Evolutionary conservation across 2,797 vertebrate species (phyloP).

Genomic region (Aulostomus chinensis): DNA sequence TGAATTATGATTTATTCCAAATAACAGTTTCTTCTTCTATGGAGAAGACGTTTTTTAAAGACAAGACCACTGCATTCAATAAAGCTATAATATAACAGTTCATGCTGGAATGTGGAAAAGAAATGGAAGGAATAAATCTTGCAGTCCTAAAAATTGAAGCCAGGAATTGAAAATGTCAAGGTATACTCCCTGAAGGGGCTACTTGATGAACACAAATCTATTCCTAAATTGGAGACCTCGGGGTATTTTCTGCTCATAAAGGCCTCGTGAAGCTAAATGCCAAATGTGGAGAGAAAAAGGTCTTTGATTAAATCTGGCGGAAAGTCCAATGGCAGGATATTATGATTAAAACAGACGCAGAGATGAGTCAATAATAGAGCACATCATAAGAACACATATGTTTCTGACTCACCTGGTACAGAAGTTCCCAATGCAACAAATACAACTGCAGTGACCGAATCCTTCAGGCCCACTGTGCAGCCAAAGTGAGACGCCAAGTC

Average conservation of each 20-base stretch:
- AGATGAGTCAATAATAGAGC: background rate
- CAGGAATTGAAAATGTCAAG: conserved; percentile 34
- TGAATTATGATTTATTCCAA: too few species aligned
- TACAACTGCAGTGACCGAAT: conserved; percentile 96
- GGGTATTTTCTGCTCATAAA: conserved; percentile 12
- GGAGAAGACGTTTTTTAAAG: too few species aligned
- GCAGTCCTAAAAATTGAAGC: background rate
- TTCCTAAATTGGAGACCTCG: background rate
- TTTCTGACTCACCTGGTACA: conserved; percentile 94
- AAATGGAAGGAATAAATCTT: background rate
- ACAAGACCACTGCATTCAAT: too few species aligned
- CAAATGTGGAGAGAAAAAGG: conserved; percentile 18
- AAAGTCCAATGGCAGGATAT: background rate
- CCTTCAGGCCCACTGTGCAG: conserved; percentile 97
- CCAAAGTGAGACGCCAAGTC: conserved; percentile 97
- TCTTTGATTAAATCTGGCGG: conserved; percentile 4
- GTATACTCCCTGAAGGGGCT: background rate
- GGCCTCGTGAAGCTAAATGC: conserved; percentile 30
- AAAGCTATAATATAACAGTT: too few species aligned
- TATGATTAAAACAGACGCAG: background rate
- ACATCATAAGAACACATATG: background rate
- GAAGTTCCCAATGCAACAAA: conserved; percentile 97
- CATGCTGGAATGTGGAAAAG: too few species aligned
- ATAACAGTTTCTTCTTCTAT: too few species aligned
- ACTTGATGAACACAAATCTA: conserved; percentile 13